Evolutionary conservation across 2,113 vertebrate species (phyloP), one percentile per base, ranked within the genome.

Genomic region (Mugil cephalus): DNA sequence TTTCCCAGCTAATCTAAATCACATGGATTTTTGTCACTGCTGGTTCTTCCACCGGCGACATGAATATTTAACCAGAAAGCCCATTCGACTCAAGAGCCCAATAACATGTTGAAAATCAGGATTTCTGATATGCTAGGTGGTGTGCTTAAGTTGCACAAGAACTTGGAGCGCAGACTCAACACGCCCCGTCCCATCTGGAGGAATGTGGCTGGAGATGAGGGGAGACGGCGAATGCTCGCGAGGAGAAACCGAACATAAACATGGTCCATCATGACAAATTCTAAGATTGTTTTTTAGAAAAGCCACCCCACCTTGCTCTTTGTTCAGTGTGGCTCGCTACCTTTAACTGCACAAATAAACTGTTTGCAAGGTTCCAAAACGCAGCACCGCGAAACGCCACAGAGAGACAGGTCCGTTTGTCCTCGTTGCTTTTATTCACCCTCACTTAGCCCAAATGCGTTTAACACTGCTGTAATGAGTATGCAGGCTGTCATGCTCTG

Each of bases 271-370:
- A 64, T 51, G 74, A 76, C 61, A 80, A 73, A 83, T 83, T 67
- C 53, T 50, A 13, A 24, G 56, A 62, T 59, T 51, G 1, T 5
- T 6, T 8, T 67, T 71, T 79, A 30, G 17, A 54, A 70, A 82
- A 35, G 9, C 54, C 52, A 8, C 30, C 18, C 40, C 58, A 53
- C 30, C 56, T 66, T 40, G 6, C 35, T 63, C 15, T 74, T 67
- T 53, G 54, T 64, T 79, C 50, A 48, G 0, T 17, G 10, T 61
- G 77, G n/a, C 67, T 66, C 24, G 19, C 86, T 83, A 64, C 11
- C 24, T 79, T 73, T 86, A 82, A 87, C 65, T 80, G 73, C 45
- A 66, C 80, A 69, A 77, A 75, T 76, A 67, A 86, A 82, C 69
- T 63, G 68, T 86, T 89, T 80, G 73, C 58, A 74, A 77, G 7